Percentiles rank a stretch among this genome's conserved stretches.
phyloP scores from a whole-genome alignment of 2,113 vertebrate genomes.

The Oreotrochilus melanogaster region DNA sequence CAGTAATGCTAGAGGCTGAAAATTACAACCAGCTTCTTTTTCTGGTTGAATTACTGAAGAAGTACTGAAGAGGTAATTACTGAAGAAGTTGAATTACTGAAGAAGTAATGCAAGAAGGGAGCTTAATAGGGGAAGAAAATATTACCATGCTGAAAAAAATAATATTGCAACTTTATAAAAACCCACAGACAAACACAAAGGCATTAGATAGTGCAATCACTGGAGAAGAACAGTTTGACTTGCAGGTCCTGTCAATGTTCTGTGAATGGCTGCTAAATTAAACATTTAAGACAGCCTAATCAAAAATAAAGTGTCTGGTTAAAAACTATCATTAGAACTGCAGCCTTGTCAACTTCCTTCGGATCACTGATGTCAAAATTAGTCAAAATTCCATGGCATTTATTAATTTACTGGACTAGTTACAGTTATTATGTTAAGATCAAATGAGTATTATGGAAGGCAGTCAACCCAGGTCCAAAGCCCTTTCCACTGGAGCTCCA shows the following conservation, averaged over 20 bases:
- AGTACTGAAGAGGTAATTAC: too few relatives aligned
- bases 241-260: not conserved
- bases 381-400: not conserved
- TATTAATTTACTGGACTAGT: conserved; percentile 1
- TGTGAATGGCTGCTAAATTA: not conserved
- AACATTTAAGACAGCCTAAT: not conserved
- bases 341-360: not conserved
- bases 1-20: not conserved
- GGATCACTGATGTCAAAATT: not conserved
- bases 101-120: not conserved
- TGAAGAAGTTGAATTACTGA: not conserved
- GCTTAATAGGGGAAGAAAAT: not conserved
- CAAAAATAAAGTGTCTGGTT: not conserved
- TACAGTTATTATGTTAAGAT: not conserved
- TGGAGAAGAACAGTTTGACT: not conserved
- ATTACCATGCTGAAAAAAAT: not conserved
- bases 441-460: not conserved
- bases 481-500: not conserved
- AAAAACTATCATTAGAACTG: not conserved
- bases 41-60: too few relatives aligned
- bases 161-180: not conserved
- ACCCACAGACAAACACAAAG: not conserved
- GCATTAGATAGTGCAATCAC: not conserved
- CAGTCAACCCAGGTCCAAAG: not conserved
- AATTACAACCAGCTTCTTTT: not conserved